phyloP scores from a whole-genome alignment of 2,797 vertebrate genomes.

The Coracias cyanogaster region DNA sequence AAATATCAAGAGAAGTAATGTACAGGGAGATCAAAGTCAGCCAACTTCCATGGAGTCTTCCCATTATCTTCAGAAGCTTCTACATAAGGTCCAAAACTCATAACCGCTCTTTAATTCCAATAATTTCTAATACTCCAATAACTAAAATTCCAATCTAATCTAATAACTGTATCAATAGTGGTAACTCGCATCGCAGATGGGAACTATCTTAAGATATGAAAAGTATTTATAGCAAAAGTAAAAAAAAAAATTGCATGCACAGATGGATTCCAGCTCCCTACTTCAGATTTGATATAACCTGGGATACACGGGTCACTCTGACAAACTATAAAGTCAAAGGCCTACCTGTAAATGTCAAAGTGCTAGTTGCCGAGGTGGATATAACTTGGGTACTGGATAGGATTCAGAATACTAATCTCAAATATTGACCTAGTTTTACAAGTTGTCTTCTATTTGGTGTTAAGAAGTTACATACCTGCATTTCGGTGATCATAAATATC shows the following conservation, averaged over 20 bases:
- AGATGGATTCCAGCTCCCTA: neutral
- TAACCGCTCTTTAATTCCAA: neutral
- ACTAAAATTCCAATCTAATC: neutral
- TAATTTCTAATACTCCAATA: neutral
- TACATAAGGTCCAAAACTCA: neutral
- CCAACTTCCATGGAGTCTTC: neutral
- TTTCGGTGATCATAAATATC: neutral
- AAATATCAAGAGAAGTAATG: neutral
- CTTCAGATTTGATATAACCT: neutral
- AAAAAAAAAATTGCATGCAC: neutral
- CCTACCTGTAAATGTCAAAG: neutral
- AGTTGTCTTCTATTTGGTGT: neutral
- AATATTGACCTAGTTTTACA: neutral
- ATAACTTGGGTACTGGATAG: neutral
- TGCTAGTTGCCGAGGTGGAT: neutral
- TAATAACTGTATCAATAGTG: neutral
- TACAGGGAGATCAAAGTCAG: neutral
- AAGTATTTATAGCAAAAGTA: neutral
- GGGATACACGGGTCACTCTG: neutral
- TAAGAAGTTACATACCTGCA: neutral
- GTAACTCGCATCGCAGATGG: neutral
- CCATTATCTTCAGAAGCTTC: neutral
- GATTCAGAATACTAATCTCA: neutral
- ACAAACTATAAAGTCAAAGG: neutral
- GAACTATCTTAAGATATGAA: neutral